Conservation (phyloP, 2,797 vertebrate genomes). For the Ctenosaura bakeri region DNA sequence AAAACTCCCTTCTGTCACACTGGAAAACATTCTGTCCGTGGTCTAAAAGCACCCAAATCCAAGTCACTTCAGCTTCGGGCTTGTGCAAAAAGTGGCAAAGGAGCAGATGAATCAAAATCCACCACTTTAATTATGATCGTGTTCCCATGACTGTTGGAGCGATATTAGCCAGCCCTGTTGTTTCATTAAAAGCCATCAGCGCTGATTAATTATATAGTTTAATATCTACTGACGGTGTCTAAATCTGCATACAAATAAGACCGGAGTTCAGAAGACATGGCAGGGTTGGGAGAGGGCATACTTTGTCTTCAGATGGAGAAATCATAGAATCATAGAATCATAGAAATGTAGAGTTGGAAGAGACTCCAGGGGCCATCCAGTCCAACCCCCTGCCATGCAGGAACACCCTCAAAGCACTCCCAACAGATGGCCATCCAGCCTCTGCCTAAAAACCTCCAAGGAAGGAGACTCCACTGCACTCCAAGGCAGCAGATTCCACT, state of each 20-base stretch:
- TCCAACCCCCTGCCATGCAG: too few species aligned
- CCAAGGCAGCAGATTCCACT: too few species aligned
- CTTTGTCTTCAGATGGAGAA: background rate
- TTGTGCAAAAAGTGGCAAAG: background rate
- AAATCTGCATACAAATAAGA: background rate
- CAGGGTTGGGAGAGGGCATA: background rate
- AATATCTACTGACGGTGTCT: background rate
- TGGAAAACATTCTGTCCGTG: background rate
- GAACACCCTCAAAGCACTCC: too few species aligned
- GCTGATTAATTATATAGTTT: background rate
- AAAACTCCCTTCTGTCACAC: too few species aligned
- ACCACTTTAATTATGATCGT: background rate
- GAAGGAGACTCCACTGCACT: too few species aligned
- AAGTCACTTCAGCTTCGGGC: background rate
- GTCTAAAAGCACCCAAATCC: background rate
- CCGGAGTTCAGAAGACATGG: background rate
- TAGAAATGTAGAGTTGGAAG: too few species aligned
- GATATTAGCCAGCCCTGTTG: background rate
- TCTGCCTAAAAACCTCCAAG: too few species aligned
- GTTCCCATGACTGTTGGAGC: background rate
- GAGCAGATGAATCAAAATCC: background rate
- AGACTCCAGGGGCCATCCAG: too few species aligned
- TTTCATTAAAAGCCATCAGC: background rate
- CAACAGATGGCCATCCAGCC: too few species aligned
- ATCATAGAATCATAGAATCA: too few species aligned